Conservation (phyloP, 2,113 vertebrate genomes). For the pig (Sus scrofa) region DNA sequence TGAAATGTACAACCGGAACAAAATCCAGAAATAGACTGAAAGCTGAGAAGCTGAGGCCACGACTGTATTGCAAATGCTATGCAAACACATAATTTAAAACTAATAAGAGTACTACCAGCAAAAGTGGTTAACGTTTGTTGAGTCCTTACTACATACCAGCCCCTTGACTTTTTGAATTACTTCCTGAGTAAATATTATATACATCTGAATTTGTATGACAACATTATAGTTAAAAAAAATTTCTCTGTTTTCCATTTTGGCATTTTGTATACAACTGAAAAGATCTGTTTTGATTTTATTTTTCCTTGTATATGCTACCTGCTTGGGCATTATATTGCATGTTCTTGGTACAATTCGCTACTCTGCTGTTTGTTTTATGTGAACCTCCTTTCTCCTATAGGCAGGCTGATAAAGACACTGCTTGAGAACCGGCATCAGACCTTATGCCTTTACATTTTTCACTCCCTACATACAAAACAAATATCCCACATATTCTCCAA, state of each 20-base stretch:
- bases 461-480: not conserved
- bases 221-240: conserved; percentile 42
- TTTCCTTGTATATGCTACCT: not conserved
- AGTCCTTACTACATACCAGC: not conserved
- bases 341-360: not conserved
- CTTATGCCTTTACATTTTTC: not conserved
- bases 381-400: not conserved
- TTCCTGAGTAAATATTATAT: conserved; percentile 51
- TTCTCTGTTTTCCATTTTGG: not conserved
- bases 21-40: conserved; percentile 7
- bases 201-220: conserved; percentile 5
- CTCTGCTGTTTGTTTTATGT: not conserved
- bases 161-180: conserved; percentile 32
- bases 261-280: not conserved
- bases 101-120: not conserved
- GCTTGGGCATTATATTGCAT: not conserved
- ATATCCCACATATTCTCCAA: not conserved
- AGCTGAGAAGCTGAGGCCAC: not conserved
- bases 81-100: conserved; percentile 11
- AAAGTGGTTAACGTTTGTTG: not conserved
- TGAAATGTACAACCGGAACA: conserved; percentile 8
- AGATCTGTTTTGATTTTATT: not conserved
- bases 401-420: not conserved
- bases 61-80: not conserved
- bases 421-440: not conserved